Conservation (phyloP, 2,888 invertebrate genomes). For the Drepana falcataria region DNA sequence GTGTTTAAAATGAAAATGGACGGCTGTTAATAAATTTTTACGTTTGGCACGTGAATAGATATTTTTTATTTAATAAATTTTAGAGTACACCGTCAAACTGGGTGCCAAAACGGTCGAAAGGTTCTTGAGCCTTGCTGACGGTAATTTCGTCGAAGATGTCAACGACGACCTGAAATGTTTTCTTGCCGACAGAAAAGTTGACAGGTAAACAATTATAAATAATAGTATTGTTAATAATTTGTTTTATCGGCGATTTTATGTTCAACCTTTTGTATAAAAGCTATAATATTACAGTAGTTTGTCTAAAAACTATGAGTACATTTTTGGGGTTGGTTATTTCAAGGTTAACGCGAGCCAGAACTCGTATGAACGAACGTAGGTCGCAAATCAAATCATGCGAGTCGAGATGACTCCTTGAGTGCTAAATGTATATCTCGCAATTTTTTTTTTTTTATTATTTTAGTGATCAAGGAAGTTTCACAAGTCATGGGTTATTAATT, state of each 20-base stretch:
- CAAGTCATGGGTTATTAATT: no score
- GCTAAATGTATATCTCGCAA: conserved; percentile 43
- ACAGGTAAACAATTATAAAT: conserved; percentile 70
- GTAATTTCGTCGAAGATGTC: conserved; percentile 71
- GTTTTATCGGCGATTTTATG: conserved; percentile 10
- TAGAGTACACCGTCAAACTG: conserved; percentile 64
- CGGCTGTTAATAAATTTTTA: conserved; percentile 45
- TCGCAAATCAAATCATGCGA: conserved; percentile 50
- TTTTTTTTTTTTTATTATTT: no score
- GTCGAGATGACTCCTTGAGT: conserved; percentile 50
- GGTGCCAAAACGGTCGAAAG: conserved; percentile 75
- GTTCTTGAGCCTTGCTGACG: conserved; percentile 69
- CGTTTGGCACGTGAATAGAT: conserved; percentile 60
- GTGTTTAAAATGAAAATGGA: conserved; percentile 48
- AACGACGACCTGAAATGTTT: conserved; percentile 74
- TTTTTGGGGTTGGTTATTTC: conserved; percentile 36
- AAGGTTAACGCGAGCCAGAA: conserved; percentile 63
- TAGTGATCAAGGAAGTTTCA: no score
- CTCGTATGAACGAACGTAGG: conserved; percentile 37
- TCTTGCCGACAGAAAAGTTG: conserved; percentile 63
- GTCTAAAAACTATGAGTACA: conserved; percentile 6
- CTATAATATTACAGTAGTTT: conserved; percentile 4
- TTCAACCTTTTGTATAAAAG: conserved; percentile 4
- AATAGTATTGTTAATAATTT: conserved; percentile 20
- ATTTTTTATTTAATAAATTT: conserved; percentile 44